Percentiles rank a stretch among this genome's conserved stretches.
Conservation (phyloP, 2,113 vertebrate species). For the Panurus biarmicus region DNA sequence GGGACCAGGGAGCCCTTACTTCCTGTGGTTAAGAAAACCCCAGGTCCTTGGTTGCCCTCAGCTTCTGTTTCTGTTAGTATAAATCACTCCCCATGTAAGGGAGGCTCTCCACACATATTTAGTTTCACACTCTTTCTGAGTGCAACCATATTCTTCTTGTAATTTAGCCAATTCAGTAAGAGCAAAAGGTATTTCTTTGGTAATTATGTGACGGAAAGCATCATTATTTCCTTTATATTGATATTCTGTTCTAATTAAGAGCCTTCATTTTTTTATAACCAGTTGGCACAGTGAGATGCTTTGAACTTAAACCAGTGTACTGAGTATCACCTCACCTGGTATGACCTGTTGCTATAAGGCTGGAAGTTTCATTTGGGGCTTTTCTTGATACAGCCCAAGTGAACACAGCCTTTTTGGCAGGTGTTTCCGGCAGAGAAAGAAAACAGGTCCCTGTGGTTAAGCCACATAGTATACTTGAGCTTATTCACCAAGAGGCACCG, state of each 20-base stretch:
- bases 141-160: neutral
- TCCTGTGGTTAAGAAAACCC: neutral
- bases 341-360: neutral
- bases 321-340: neutral
- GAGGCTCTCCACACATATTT: neutral
- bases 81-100: neutral
- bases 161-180: neutral
- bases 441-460: conserved; percentile 77
- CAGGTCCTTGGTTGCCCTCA: neutral
- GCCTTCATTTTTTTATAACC: neutral
- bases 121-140: neutral
- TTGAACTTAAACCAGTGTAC: neutral
- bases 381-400: neutral
- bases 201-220: neutral
- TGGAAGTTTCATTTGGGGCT: conserved; percentile 8
- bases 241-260: neutral
- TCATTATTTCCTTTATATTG: neutral
- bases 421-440: conserved; percentile 84
- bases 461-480: neutral
- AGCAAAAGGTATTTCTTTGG: neutral
- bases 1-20: neutral
- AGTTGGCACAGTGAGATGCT: neutral
- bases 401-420: conserved; percentile 66
- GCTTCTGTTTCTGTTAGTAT: neutral
- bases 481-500: neutral